Conservation (phyloP, 2,113 vertebrate species). For the Mesitornis unicolor region DNA sequence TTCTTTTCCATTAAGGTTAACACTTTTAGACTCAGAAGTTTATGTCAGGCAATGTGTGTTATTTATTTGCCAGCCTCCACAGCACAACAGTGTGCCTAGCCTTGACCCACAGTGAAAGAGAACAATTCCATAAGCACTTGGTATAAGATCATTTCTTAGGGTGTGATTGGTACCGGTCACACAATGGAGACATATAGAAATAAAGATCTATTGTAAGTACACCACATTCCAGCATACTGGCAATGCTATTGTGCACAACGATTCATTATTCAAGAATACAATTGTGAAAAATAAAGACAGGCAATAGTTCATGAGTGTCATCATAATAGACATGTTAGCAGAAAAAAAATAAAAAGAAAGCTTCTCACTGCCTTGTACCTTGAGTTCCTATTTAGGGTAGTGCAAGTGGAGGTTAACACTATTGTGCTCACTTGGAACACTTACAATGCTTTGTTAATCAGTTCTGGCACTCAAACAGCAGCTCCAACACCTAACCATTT, state of each 20-base stretch:
- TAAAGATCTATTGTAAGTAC: constrained; percentile 29
- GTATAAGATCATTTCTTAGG: not conserved
- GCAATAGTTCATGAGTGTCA: constrained; percentile 10
- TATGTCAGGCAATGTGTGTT: not conserved
- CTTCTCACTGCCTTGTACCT: constrained; percentile 44
- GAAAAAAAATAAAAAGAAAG: not conserved
- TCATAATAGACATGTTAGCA: not conserved
- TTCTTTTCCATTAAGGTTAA: not conserved
- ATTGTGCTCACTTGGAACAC: not conserved
- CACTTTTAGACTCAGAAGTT: not conserved
- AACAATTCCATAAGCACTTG: not conserved
- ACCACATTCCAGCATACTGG: constrained; percentile 7
- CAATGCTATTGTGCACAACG: constrained; percentile 24
- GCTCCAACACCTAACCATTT: not conserved
- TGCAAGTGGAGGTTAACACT: not conserved
- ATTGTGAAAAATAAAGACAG: constrained; percentile 45
- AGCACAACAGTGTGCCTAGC: not conserved
- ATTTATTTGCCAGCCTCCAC: not conserved
- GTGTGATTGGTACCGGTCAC: not conserved
- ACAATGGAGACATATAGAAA: constrained; percentile 45
- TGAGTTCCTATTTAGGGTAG: not conserved
- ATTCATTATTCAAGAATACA: constrained; percentile 54
- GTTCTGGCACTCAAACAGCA: not conserved
- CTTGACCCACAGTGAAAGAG: not conserved
- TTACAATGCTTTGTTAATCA: not conserved